Conservation (phyloP, 1,140 invertebrate genomes). For the Campoletis sonorensis region DNA sequence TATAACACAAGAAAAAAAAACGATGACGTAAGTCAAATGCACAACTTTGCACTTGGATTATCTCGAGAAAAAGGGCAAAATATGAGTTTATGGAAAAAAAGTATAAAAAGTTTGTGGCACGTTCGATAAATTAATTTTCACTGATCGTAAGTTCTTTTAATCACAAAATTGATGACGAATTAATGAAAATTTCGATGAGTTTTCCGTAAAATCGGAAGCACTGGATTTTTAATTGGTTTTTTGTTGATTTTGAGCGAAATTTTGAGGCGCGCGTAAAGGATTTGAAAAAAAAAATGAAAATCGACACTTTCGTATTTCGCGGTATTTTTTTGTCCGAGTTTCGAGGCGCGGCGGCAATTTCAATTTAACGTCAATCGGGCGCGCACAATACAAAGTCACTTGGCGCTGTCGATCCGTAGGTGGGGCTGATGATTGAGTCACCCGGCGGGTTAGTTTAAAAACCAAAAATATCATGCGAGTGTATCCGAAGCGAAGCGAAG, state of each 20-base stretch:
- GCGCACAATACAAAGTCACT: not conserved
- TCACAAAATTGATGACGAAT: too few relatives aligned
- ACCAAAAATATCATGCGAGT: not conserved
- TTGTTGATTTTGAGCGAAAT: too few relatives aligned
- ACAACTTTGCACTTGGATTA: not conserved
- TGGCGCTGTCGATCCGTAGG: not conserved
- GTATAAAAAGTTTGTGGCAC: too few relatives aligned
- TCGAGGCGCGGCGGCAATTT: slow-evolving; percentile 28
- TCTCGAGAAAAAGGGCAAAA: too few relatives aligned
- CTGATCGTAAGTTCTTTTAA: too few relatives aligned
- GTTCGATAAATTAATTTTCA: too few relatives aligned
- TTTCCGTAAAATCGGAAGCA: too few relatives aligned
- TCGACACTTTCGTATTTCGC: slow-evolving; percentile 61
- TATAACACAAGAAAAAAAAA: slow-evolving; percentile 57
- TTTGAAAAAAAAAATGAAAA: slow-evolving; percentile 17
- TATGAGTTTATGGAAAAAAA: slow-evolving; percentile 13
- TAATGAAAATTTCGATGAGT: too few relatives aligned
- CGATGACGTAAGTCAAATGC: slow-evolving; percentile 22
- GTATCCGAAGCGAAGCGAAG: slow-evolving; percentile 30
- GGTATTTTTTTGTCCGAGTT: slow-evolving; percentile 38
- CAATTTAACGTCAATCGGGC: slow-evolving; percentile 2
- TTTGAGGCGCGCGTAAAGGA: not conserved
- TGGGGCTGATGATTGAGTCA: too few relatives aligned
- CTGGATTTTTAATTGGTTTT: too few relatives aligned
- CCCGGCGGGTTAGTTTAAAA: not conserved